These are phyloP conservation scores for Babyrousa celebensis DNA, from an alignment of 2,797 vertebrate species.

Conservation along the genomic window DNA sequence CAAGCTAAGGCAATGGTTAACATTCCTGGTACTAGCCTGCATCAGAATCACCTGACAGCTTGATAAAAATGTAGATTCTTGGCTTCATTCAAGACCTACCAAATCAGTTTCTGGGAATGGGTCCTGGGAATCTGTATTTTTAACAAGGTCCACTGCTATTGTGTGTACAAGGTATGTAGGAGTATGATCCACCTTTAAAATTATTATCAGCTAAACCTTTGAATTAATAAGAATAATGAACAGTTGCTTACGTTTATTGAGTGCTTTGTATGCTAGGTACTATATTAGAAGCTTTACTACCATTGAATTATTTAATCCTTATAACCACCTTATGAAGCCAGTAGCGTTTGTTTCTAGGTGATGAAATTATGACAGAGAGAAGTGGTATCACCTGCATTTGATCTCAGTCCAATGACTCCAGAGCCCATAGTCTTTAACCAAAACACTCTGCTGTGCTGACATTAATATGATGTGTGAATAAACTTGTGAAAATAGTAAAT, in stretches of 20 bases:
- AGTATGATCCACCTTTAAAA: neutral
- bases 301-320: constrained; percentile 47
- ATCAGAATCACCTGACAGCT: neutral
- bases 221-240: constrained; percentile 28
- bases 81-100: neutral
- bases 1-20: neutral
- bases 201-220: constrained; percentile 15
- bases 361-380: constrained; percentile 8
- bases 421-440: neutral
- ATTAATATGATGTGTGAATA: constrained; percentile 1
- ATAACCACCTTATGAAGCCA: neutral
- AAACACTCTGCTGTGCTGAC: neutral
- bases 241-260: constrained; percentile 20
- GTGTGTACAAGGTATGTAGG: neutral
- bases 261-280: neutral
- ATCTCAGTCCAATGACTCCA: constrained; percentile 12
- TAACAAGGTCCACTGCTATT: neutral
- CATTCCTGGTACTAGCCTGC: neutral
- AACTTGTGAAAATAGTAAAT: constrained; percentile 58
- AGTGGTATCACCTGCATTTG: neutral
- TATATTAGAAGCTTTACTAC: neutral
- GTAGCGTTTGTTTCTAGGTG: constrained; percentile 33
- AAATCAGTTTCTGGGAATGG: neutral
- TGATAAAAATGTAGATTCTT: constrained; percentile 55
- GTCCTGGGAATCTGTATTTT: constrained; percentile 41